Base-by-base conservation (phyloP, 2,888 invertebrate species). In the Camptogramma bilineatum region DNA sequence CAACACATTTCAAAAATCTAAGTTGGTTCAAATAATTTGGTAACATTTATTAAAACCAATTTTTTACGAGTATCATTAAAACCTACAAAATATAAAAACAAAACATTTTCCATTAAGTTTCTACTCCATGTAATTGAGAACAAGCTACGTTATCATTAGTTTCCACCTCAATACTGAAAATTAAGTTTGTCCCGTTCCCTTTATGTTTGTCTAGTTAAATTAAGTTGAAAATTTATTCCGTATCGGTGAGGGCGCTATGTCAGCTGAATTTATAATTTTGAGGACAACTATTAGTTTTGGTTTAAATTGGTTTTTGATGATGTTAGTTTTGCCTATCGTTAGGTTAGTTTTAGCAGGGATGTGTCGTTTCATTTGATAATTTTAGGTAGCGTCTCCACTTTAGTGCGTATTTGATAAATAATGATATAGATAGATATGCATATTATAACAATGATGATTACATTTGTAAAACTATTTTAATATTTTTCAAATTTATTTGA, bases 191-290 rank as follows among this genome's bases (percentile, higher is more conserved):
- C 91, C 91, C 89, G 89, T 86, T 82, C 85, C 88, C 90, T 90
- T 86, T 86, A 82, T 91, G 91, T 91, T 91, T 90, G 89, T 85
- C 77, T 88, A 87, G 91, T 90, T 91, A 92, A 92, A 92, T 93
- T 91, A 91, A 91, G 91, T 91, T 91, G 92, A 92, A 92, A 92
- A 92, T 93, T 90, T 92, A 93, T 92, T 90, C 91, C 86, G 82
- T 88, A 90, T 91, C 88, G 87, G 87, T 85, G 73, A 78, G 79
- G 79, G 84, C 83, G 84, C 83, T 83, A 81, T 86, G 90, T 91
- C 91, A 90, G 87, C 86, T 82, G 88, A 91, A 91, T 89, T 87
- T 87, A 89, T 91, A 91, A 91, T 90, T 90, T 88, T 80, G 75
- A 79, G 81, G 82, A 78, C 83, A 83, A 88, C 89, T 89, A 87